Conservation (phyloP, 2,797 vertebrate genomes). For the Phyllotis vaccarum region DNA sequence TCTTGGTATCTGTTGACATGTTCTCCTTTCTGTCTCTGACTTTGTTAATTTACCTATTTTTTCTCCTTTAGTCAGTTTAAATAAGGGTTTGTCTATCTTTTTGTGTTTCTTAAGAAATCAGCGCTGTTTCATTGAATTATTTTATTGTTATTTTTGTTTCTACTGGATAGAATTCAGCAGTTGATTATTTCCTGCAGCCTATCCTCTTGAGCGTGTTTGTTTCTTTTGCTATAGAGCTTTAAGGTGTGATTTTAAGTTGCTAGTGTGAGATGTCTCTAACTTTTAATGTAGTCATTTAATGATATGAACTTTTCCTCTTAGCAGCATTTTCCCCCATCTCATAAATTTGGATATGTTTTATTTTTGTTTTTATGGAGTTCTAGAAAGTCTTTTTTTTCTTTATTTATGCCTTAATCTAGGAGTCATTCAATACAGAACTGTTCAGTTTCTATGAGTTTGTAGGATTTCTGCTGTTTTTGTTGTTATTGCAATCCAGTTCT, state of each 20-base stretch:
- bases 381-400: neutral
- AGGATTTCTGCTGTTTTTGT: no score
- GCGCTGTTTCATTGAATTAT: neutral
- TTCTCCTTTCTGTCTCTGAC: neutral
- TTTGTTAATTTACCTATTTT: neutral
- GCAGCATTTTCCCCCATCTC: neutral
- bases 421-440: neutral
- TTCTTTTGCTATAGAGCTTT: neutral
- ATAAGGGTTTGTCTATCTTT: neutral
- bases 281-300: neutral
- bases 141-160: neutral
- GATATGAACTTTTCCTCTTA: neutral
- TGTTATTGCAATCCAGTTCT: neutral
- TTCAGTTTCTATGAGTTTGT: neutral
- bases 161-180: neutral
- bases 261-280: neutral
- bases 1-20: neutral
- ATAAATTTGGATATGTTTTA: neutral
- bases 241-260: neutral
- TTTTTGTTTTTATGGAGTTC: neutral
- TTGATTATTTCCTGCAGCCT: neutral
- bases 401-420: neutral
- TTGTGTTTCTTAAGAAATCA: neutral
- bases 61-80: neutral
- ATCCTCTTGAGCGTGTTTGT: neutral